Conservation (phyloP, 92 coral and sea anemone genomes). For the Porites evermanni region DNA sequence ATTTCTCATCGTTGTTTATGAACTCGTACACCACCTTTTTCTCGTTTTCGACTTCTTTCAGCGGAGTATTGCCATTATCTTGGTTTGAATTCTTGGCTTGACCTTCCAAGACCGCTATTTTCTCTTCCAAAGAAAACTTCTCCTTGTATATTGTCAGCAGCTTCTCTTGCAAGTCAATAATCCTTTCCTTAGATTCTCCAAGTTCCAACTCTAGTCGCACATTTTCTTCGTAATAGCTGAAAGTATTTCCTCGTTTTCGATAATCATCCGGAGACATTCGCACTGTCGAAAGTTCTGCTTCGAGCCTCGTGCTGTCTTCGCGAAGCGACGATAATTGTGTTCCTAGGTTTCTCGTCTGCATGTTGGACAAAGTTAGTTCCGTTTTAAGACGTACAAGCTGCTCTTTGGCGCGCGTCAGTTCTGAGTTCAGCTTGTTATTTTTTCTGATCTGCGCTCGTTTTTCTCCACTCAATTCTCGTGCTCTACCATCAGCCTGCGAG, state of each 20-base stretch:
- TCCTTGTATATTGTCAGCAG: constrained; percentile 75
- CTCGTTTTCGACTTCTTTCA: not conserved
- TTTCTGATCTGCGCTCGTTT: constrained; percentile 39
- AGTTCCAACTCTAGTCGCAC: constrained; percentile 81
- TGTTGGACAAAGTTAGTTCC: constrained; percentile 80
- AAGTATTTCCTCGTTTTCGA: constrained; percentile 48
- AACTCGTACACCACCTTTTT: not conserved
- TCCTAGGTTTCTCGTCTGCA: constrained; percentile 84
- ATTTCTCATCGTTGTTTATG: not conserved
- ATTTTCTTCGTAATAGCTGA: constrained; percentile 57
- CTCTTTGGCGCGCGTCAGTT: constrained; percentile 86
- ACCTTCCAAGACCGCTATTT: constrained; percentile 36
- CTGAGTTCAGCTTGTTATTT: constrained; percentile 83
- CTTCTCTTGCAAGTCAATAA: constrained; percentile 82
- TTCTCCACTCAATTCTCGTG: not conserved
- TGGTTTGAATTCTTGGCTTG: not conserved
- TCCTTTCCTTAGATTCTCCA: constrained; percentile 80
- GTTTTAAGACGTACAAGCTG: constrained; percentile 90
- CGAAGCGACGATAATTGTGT: constrained; percentile 81
- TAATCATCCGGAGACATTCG: constrained; percentile 60
- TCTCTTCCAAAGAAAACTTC: constrained; percentile 62
- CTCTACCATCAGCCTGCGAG: not conserved
- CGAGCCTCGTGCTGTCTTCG: constrained; percentile 87
- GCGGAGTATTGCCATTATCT: not conserved
- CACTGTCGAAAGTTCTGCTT: constrained; percentile 82